Base-by-base conservation (phyloP, 1,140 invertebrate genomes). In the Contarinia nasturtii region DNA sequence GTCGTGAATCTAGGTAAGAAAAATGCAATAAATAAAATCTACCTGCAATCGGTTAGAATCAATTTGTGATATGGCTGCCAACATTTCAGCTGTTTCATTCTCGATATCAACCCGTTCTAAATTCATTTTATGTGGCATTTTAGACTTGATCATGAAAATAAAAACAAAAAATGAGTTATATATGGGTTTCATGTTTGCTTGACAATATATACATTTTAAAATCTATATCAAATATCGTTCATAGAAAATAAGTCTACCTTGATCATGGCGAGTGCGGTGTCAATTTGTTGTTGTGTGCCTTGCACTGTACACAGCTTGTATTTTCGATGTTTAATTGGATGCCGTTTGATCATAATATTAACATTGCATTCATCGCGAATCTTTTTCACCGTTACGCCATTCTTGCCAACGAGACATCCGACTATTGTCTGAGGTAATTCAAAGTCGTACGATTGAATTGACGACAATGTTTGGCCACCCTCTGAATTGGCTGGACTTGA, bases 401-500 rank as follows among this genome's bases (percentile, higher is more conserved):
- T 75, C 54, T 75, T 76, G 22, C 92, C 91, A 59, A 95, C 94
- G 47, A 97, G 68, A 33, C 79, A 73, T 14, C 91, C 91, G 50
- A 91, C 87, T 41, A 90, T 59, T 38, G 70, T 63, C 54, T 79
- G 75, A 10, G 86, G 82, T 54, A 94, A 77, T 51, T 78, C 69
- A 67, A 94, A 93, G 57, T 92, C 76, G 53, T 81, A 83, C 22
- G 48, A 55, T 44, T 53, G 53, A 50, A 60, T 63, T 7, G 50
- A 48, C 21, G 53, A 57, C 15, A 56, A 18, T 12, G 41, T 19
- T 43, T 11, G 17, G n/a, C n/a, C 20, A 14, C 41, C 61, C 51
- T 61, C 58, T 10, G 61, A 61, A 7, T 59, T 56, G 38, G 60
- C 58, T 47, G 60, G 49, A 48, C 61, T 63, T 12, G 61, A 63